A percentile compares a stretch with the other conserved stretches of the same genome.
Evolutionary conservation across 1,140 invertebrate genomes (phyloP).

Genomic region (Pachypeltis micranthus): DNA sequence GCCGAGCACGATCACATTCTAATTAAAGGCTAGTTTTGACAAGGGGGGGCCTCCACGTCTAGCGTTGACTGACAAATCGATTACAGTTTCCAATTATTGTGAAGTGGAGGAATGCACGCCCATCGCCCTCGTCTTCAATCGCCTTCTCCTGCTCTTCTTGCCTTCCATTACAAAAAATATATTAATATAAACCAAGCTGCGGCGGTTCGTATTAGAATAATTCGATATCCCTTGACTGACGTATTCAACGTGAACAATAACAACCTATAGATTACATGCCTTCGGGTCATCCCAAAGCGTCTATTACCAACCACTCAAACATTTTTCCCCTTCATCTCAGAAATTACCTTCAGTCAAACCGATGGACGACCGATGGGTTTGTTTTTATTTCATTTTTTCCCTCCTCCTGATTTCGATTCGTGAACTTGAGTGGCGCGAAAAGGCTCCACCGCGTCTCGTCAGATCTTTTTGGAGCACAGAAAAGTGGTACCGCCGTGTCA

Average conservation of each 20-base stretch:
- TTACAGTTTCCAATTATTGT: conserved; percentile 17
- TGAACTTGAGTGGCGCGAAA: too few species aligned
- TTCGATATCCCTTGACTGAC: conserved; percentile 12
- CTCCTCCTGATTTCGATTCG: too few species aligned
- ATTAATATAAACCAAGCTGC: conserved; percentile 12
- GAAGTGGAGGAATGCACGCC: conserved; percentile 15
- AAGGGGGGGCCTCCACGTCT: conserved; percentile 8
- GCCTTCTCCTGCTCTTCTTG: not conserved
- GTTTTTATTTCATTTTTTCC: too few species aligned
- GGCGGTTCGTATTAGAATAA: conserved; percentile 11
- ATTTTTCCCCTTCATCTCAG: not conserved
- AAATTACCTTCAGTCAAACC: conserved; percentile 1
- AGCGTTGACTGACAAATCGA: conserved; percentile 13
- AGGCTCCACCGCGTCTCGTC: too few species aligned
- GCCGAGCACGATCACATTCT: conserved; percentile 14
- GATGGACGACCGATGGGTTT: too few species aligned
- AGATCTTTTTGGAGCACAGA: too few species aligned
- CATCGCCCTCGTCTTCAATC: conserved; percentile 14
- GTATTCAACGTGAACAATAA: conserved; percentile 15
- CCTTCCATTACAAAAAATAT: conserved; percentile 14
- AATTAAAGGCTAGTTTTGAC: conserved; percentile 17
- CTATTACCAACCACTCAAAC: conserved; percentile 6
- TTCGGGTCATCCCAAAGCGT: conserved; percentile 1
- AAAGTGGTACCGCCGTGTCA: too few species aligned
- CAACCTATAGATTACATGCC: conserved; percentile 15